Evolutionary conservation across 2,113 vertebrate species (phyloP).

Genomic region (Xenopus tropicalis): DNA sequence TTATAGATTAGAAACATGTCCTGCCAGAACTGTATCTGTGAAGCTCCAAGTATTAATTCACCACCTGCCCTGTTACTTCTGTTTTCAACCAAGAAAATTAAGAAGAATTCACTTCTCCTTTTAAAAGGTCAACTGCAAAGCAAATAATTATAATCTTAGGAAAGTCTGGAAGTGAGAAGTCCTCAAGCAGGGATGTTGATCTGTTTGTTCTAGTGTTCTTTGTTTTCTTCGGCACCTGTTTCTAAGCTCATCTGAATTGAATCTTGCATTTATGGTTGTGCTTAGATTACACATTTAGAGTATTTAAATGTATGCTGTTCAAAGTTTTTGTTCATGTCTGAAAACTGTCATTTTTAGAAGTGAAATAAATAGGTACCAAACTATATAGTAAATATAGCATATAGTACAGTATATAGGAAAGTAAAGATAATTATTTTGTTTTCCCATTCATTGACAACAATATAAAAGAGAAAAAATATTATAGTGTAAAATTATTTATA

Average conservation of each 20-base stretch:
- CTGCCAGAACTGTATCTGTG: slow-evolving; percentile 9
- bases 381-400: no score
- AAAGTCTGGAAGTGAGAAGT: neutral
- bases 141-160: slow-evolving; percentile 13
- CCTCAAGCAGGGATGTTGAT: neutral
- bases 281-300: no score
- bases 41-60: slow-evolving; percentile 12
- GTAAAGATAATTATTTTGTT: no score
- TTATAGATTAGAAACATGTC: slow-evolving; percentile 3
- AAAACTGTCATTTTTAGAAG: no score
- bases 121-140: slow-evolving; percentile 26
- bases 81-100: slow-evolving; percentile 7
- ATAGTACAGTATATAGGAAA: no score
- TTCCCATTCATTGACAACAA: no score
- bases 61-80: slow-evolving; percentile 11
- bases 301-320: no score
- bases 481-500: no score
- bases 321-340: no score
- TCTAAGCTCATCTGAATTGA: neutral
- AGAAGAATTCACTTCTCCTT: neutral
- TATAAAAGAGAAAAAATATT: no score
- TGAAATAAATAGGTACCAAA: no score
- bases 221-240: neutral
- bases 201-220: neutral
- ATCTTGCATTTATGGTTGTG: neutral